Conservation (phyloP, 2,113 vertebrate species). For the Nesogale talazaci region DNA sequence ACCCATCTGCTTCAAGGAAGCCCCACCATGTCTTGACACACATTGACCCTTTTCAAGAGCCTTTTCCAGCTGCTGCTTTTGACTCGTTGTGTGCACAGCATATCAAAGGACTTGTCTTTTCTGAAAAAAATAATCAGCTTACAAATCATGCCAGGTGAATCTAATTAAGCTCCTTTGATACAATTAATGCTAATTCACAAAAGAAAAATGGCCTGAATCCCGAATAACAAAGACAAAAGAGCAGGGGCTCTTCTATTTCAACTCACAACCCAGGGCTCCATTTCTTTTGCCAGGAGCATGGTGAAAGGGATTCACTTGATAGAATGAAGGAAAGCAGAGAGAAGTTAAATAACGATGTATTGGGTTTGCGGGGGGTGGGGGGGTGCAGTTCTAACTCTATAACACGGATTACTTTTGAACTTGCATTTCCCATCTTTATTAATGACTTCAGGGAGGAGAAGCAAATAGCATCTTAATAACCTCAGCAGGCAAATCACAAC, state of each 20-base stretch:
- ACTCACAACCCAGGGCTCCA: neutral
- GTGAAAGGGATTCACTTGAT: slow-evolving; percentile 12
- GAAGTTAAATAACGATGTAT: slow-evolving; percentile 23
- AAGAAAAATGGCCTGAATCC: slow-evolving; percentile 55
- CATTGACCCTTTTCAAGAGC: neutral
- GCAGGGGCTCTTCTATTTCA: slow-evolving; percentile 22
- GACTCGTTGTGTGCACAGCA: slow-evolving; percentile 37
- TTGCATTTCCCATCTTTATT: slow-evolving; percentile 51
- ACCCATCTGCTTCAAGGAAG: neutral
- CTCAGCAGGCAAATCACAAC: slow-evolving; percentile 65
- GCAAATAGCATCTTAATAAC: slow-evolving; percentile 70
- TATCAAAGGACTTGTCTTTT: slow-evolving; percentile 56
- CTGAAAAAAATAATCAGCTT: slow-evolving; percentile 53
- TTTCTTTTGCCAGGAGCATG: neutral
- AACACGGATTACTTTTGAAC: slow-evolving; percentile 58
- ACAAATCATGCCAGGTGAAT: slow-evolving; percentile 50
- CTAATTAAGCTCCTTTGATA: slow-evolving; percentile 65
- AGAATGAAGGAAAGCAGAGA: slow-evolving; percentile 46
- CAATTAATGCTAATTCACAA: slow-evolving; percentile 60
- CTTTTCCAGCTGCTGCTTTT: slow-evolving; percentile 39
- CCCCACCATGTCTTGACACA: neutral
- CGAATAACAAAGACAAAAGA: slow-evolving; percentile 39
- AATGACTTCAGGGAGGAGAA: slow-evolving; percentile 59
- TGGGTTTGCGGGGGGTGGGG: neutral
- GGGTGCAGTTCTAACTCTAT: neutral